Evolutionary conservation across 2,113 vertebrate species (phyloP).

Genomic region (Nothobranchius kuhntae): DNA sequence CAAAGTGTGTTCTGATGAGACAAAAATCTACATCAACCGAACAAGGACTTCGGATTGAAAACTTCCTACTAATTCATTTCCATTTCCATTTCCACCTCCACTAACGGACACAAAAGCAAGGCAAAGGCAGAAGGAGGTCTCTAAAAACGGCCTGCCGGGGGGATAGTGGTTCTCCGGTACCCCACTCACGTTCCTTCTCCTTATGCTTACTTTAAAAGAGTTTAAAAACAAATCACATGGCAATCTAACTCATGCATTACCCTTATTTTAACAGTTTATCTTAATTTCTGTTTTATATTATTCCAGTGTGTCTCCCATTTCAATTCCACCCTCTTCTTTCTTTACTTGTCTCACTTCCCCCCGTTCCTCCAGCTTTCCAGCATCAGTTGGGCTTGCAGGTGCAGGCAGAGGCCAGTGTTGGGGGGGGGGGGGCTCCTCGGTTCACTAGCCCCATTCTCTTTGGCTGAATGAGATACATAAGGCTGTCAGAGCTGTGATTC

Average conservation of each 20-base stretch:
- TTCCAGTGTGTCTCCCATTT: background rate
- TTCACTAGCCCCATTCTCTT: conserved; percentile 76
- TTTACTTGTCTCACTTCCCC: conserved; percentile 2
- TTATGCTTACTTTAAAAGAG: conserved; percentile 19
- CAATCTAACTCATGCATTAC: conserved; percentile 12
- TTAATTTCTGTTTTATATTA: background rate
- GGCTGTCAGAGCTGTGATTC: conserved; percentile 64
- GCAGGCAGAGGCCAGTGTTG: conserved; percentile 67
- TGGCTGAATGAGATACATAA: conserved; percentile 73
- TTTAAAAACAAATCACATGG: background rate
- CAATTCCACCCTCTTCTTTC: background rate
- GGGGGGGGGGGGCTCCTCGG: conserved; percentile 65
- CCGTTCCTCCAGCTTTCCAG: conserved; percentile 25
- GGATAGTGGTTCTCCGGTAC: conserved; percentile 48
- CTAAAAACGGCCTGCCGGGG: conserved; percentile 70
- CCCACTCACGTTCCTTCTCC: conserved; percentile 33
- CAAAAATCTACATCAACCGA: conserved; percentile 16
- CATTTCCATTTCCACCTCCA: conserved; percentile 50
- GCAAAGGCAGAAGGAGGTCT: conserved; percentile 54
- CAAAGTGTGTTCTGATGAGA: conserved; percentile 4
- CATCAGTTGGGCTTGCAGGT: conserved; percentile 68
- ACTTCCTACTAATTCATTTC: conserved; percentile 30
- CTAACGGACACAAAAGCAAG: conserved; percentile 43
- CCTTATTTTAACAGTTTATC: background rate
- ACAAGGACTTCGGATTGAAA: background rate